phyloP scores from a whole-genome alignment of 1,140 invertebrate genomes.

The Apocrypta bakeri region DNA sequence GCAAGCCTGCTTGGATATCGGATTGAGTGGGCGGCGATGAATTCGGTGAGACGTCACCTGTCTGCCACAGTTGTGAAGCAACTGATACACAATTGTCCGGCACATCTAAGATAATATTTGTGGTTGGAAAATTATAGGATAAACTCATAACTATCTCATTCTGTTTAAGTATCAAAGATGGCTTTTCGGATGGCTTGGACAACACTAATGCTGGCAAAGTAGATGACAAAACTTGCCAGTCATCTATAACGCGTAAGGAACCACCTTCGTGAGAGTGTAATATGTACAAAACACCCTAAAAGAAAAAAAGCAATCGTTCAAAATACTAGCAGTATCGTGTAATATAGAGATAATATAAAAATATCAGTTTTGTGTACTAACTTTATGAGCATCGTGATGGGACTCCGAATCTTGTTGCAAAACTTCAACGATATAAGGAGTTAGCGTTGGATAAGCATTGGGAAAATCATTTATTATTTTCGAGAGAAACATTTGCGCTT shows the following conservation, averaged over 20 bases:
- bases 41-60: conserved; percentile 48
- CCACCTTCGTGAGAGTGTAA: conserved; percentile 82
- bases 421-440: conserved; percentile 77
- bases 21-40: conserved; percentile 65
- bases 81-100: conserved; percentile 73
- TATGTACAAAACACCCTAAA: conserved; percentile 68
- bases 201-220: conserved; percentile 85
- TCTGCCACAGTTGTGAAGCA: conserved; percentile 73
- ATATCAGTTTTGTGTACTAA: conserved; percentile 48
- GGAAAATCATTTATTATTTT: conserved; percentile 74
- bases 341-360: too few species aligned
- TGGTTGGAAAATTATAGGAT: conserved; percentile 75
- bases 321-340: neutral
- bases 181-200: conserved; percentile 86
- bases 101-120: conserved; percentile 77
- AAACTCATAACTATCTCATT: conserved; percentile 76
- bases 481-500: conserved; percentile 78
- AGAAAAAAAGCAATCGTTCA: too few species aligned
- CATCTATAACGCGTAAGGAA: conserved; percentile 74
- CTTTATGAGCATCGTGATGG: conserved; percentile 84
- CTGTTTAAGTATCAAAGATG: conserved; percentile 84
- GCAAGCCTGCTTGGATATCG: conserved; percentile 69
- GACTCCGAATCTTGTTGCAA: conserved; percentile 77
- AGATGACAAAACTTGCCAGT: conserved; percentile 83
- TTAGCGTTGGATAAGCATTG: conserved; percentile 77